Conservation (phyloP, 2,888 invertebrate genomes). For the Eupithecia abbreviata region DNA sequence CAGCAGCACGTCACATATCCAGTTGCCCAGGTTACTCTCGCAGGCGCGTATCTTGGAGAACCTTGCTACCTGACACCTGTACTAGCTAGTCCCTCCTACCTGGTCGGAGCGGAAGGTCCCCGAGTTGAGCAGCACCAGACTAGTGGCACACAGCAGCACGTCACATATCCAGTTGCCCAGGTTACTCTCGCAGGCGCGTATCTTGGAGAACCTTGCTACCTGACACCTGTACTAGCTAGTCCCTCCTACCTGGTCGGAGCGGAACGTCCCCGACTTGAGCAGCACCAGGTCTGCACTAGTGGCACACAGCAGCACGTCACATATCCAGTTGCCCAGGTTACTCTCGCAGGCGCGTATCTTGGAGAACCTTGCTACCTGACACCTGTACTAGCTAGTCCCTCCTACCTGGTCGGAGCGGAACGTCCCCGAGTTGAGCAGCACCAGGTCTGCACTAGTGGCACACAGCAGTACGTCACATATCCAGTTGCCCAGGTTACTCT, state of each 20-base stretch:
- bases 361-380: no score
- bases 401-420: slow-evolving; percentile 89
- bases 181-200: slow-evolving; percentile 93
- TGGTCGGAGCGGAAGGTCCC: no score
- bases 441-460: slow-evolving; percentile 93
- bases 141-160: slow-evolving; percentile 92
- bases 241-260: no score
- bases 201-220: no score
- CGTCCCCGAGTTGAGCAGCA: slow-evolving; percentile 95
- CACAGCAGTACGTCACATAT: slow-evolving; percentile 92
- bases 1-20: slow-evolving; percentile 92
- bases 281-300: slow-evolving; percentile 93
- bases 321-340: slow-evolving; percentile 94
- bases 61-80: slow-evolving; percentile 60
- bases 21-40: slow-evolving; percentile 95
- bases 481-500: slow-evolving; percentile 96
- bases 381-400: no score
- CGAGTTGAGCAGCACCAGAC: slow-evolving; percentile 93
- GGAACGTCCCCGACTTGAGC: no score
- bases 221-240: background rate
- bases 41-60: slow-evolving; percentile 90
- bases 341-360: slow-evolving; percentile 92
- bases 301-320: slow-evolving; percentile 91
- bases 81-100: slow-evolving; percentile 83
- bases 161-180: slow-evolving; percentile 94